phyloP scores from a whole-genome alignment of 2,888 invertebrate species.

The Campoletis raptor region DNA sequence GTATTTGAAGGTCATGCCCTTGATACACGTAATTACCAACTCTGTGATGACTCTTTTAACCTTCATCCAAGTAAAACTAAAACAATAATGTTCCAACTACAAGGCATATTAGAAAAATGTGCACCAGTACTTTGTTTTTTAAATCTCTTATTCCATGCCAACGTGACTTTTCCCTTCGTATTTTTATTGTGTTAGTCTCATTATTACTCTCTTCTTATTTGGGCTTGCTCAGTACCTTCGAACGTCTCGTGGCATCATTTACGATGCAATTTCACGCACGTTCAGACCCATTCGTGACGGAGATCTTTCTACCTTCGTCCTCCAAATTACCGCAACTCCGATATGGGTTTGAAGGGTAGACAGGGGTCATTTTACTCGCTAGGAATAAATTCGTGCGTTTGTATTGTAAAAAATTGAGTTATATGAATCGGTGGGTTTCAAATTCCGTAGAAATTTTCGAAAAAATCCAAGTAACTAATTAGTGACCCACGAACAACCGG shows the following conservation, averaged over 20 bases:
- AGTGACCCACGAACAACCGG: not conserved
- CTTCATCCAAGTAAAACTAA: not conserved
- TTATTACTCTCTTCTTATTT: conserved; percentile 19
- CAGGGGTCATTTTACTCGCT: conserved; percentile 7
- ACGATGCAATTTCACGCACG: conserved; percentile 64
- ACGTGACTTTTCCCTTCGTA: conserved; percentile 1
- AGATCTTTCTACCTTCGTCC: conserved; percentile 50
- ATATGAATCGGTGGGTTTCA: not conserved
- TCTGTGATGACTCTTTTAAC: not conserved
- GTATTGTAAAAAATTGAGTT: not conserved
- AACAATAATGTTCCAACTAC: not conserved
- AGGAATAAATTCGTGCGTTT: not conserved
- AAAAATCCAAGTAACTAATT: not conserved
- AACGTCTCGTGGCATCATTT: conserved; percentile 53
- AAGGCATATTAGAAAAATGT: not conserved
- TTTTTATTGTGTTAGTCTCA: conserved; percentile 13
- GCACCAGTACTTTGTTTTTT: not conserved
- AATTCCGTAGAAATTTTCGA: not conserved
- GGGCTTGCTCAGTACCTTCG: conserved; percentile 27
- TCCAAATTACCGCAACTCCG: conserved; percentile 51
- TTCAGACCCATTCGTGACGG: conserved; percentile 62
- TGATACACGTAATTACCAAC: not conserved
- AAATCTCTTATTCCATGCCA: not conserved
- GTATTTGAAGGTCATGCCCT: not conserved
- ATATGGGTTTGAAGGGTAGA: conserved; percentile 23